Evolutionary conservation across 2,797 vertebrate species (phyloP), one percentile per base, ranked within the genome.

Genomic region (Buphagus erythrorhynchus): DNA sequence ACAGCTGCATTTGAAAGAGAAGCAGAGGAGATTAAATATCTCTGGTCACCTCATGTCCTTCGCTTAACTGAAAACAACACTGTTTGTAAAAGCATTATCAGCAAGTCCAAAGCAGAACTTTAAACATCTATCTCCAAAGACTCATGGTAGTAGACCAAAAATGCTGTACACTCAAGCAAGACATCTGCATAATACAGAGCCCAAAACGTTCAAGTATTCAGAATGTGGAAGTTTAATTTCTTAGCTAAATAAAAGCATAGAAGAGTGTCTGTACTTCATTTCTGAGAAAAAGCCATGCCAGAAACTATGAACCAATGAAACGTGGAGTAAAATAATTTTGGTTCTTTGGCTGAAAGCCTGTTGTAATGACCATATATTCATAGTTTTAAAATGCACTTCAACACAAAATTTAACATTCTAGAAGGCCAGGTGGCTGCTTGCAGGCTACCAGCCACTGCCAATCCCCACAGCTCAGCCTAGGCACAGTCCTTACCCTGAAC

Each of bases 171-270:
- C 7, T 51, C n/a, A 61, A 68, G 26, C 13, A 58, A 66, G 7
- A 59, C 0, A 0, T 18, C 6, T 65, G 3, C 13, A 0, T 36
- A 46, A 71, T 4, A 59, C 6, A 58, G 6, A 58, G 14, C 6
- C 26, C 26, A 2, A 42, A 54, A 69, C 9, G 5, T 52, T 63
- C 3, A 48, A 63, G 36, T 19, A 55, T 4, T 36, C 40, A 13
- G 3, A 3, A 38, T 0, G 1, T 7, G 3, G 11, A 29, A 40
- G 4, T 40, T 13, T 22, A 21, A 36, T 6, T 8, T 48, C 20
- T 6, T 13, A 40, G 8, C 17, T 68, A 65, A 74, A 69, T 1
- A 33, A 31, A 82, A 73, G 33, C 1, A 3, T 40, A 68, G 8
- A 45, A 52, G 16, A 1, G 2, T 1, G 2, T 11, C 17, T 40